These are phyloP conservation scores for Elgaria multicarinata DNA, from an alignment of 2,113 vertebrate genomes.

Conservation along the genomic window DNA sequence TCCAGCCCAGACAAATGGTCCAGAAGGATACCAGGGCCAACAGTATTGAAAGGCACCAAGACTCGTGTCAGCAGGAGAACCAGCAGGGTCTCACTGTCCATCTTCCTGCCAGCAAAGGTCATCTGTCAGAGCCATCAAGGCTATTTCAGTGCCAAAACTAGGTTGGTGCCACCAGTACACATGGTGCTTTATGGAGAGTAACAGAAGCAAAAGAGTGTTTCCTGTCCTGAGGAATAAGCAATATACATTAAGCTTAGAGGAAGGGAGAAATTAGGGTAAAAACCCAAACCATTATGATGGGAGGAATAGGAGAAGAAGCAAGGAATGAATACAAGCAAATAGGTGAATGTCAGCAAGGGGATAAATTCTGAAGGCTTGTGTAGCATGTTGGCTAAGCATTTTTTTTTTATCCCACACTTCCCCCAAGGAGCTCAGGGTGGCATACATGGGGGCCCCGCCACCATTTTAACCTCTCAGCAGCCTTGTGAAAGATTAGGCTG, in stretches of 20 bases:
- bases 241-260: background rate
- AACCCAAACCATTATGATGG: background rate
- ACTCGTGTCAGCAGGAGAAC: no score
- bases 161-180: no score
- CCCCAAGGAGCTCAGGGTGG: background rate
- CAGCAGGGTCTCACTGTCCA: background rate
- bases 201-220: background rate
- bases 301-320: background rate
- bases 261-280: background rate
- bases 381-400: no score
- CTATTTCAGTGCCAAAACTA: background rate
- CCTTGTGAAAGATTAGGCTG: background rate
- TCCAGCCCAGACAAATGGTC: background rate
- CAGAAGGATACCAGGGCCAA: no score
- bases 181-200: background rate
- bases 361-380: background rate
- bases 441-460: background rate
- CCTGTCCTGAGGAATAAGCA: background rate
- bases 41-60: no score
- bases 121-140: background rate
- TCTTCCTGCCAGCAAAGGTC: background rate
- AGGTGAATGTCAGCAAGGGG: background rate
- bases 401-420: background rate
- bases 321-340: background rate
- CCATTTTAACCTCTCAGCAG: background rate